Base-by-base conservation (phyloP, 2,888 invertebrate genomes). In the Boloria euphrosyne region DNA sequence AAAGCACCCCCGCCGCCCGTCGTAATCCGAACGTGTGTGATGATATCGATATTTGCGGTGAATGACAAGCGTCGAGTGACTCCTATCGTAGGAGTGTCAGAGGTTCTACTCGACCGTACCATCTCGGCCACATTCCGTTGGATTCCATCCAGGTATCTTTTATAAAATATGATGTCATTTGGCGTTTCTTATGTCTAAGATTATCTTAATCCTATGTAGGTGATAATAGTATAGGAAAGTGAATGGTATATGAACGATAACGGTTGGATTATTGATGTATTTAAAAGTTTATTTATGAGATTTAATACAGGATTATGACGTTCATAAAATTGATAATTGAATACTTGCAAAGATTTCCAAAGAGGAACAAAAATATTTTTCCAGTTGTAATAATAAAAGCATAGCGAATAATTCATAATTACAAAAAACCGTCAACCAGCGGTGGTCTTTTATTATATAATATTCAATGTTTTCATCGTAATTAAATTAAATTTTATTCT, bases 31-130 rank as follows among this genome's bases (percentile, higher is more conserved):
- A 88, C 90, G 80, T 80, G 76, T 80, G 78, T 79, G 79, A 83
- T 82, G 86, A 90, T 90, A 91, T 90, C 86, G 82, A 87, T 90
- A 82, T 87, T 87, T 89, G 92, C 83, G 90, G 90, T 89, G 83
- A 86, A 87, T 80, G 78, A 80, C 80, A 80, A 78, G 78, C 83
- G 80, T 82, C 83, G 80, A 79, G 79, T 82, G 82, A 85, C 84
- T 81, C 78, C 75, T 76, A 76, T 73, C 73, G 75, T 75, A 75
- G 74, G 73, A 67, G 51, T 68, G 68, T 68, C 70, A 22, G 66
- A 59, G 54, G 55, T 60, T 67, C 63, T 63, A 59, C 61, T 52
- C 64, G 62, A 57, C 68, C 65, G 53, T 66, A 50, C 55, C 63
- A 71, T 68, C 17, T 53, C 53, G 49, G 55, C 38, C 60, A 67